Conservation (phyloP, 2,113 vertebrate species). For the Aythya baeri region DNA sequence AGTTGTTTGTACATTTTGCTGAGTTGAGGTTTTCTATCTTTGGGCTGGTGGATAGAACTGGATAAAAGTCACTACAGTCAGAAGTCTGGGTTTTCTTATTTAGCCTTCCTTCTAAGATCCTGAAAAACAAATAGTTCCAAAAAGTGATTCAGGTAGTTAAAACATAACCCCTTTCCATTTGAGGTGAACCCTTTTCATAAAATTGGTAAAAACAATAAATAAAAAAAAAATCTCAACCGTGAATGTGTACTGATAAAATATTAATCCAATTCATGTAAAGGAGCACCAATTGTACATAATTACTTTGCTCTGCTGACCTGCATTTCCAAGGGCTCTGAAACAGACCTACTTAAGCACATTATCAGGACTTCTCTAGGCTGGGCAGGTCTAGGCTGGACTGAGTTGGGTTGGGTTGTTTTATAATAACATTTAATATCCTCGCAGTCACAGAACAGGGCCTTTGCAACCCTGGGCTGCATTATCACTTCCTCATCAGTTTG, state of each 20-base stretch:
- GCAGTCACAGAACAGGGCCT: not conserved
- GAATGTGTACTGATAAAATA: not conserved
- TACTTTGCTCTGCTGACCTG: not conserved
- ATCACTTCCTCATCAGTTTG: not conserved
- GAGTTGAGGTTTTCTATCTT: not conserved
- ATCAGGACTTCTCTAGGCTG: not conserved
- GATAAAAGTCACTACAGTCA: not conserved
- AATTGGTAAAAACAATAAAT: not conserved
- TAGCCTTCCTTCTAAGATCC: not conserved
- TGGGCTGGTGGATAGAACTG: not conserved
- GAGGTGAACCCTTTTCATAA: not conserved
- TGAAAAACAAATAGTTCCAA: not conserved
- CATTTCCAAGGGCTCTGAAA: not conserved
- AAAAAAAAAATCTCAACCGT: not conserved
- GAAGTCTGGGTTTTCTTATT: not conserved
- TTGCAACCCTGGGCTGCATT: not conserved
- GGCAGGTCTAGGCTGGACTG: not conserved
- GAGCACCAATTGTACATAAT: not conserved
- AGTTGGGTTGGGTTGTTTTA: not conserved
- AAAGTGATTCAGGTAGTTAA: not conserved
- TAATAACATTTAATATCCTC: not conserved
- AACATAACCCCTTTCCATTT: not conserved
- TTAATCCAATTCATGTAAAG: not conserved
- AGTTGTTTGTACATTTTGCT: accelerated
- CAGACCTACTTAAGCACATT: not conserved